Evolutionary conservation across 2,888 invertebrate genomes (phyloP), one percentile per base, ranked within the genome.

Genomic region (Cosmorhoe ocellata): DNA sequence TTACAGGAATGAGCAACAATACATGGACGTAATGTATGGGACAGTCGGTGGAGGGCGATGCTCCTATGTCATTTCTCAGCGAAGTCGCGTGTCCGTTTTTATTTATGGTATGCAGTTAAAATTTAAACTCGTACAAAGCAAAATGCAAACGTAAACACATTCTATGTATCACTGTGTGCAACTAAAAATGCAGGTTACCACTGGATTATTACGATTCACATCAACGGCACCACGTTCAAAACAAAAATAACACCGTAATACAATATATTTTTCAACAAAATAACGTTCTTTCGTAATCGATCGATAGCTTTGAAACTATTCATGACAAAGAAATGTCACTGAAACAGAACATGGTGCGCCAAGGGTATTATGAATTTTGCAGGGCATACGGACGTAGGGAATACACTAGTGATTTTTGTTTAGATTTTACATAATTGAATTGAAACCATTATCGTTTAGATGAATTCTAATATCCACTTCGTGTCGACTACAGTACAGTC

Each of bases 1-100:
- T 91, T 71, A 91, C 91, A 91, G 87, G 69, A 90, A 87, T 58
- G 91, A 91, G 74, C 91, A 91, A 90, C 91, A 91, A 87, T 90
- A 90, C 91, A 91, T 91, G 84, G 90, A 88, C 81, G 83, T 80
- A 71, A 67, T 67, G 67, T 75, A 71, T 67, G 74, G 74, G 67
- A 71, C 74, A 61, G 51, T 37, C 39, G 27, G 28, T 34, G 64
- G 61, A 63, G 62, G 67, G 69, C 68, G 67, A 63, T 64, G 63
- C 58, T 66, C 63, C 59, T 74, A 74, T 74, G 67, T 76, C 74
- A 75, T 75, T 66, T 67, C 36, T 71, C 67, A 58, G 51, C 58
- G 51, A 59, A 22, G 24, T 34, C 14, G 34, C 8, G 39, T 32
- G 24, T 32, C 27, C 37, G 27, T 31, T 7, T 14, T 7, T 6